A percentile compares a stretch with the other conserved stretches of the same genome.
These are phyloP conservation scores for Eurytoma adleriae DNA, from an alignment of 2,888 invertebrate species.

Conservation along the genomic window DNA sequence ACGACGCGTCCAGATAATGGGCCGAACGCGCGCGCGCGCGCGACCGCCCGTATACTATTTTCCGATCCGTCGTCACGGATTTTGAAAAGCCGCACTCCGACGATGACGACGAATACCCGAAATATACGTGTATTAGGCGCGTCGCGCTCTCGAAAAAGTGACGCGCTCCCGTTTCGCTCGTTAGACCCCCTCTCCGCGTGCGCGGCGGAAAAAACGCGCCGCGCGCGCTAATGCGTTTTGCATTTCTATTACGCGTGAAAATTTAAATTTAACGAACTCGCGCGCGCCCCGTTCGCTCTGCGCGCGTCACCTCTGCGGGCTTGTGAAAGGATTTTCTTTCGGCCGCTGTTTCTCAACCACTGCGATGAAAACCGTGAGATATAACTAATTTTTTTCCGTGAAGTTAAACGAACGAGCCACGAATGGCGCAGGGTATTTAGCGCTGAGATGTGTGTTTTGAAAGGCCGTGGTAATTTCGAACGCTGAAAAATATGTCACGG, in stretches of 20 bases:
- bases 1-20: slow-evolving; percentile 13
- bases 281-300: too few relatives aligned
- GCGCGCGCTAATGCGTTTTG: neutral
- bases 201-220: neutral
- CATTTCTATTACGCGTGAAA: slow-evolving; percentile 1
- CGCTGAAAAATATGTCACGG: neutral
- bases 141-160: neutral
- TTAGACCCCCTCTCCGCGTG: too few relatives aligned
- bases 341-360: neutral
- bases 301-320: too few relatives aligned
- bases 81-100: slow-evolving; percentile 26
- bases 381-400: neutral
- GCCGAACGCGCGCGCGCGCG: slow-evolving; percentile 43
- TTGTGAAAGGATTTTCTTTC: neutral
- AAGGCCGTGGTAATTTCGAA: neutral
- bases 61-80: slow-evolving; percentile 58
- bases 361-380: neutral
- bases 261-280: neutral
- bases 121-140: slow-evolving; percentile 7
- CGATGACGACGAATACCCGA: neutral
- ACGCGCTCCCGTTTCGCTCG: too few relatives aligned
- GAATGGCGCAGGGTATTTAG: neutral
- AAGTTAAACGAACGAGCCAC: neutral
- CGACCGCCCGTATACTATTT: slow-evolving; percentile 59
- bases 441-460: too few relatives aligned